These are phyloP conservation scores for Phaethornis superciliosus DNA, from an alignment of 2,113 vertebrate genomes.

Conservation along the genomic window DNA sequence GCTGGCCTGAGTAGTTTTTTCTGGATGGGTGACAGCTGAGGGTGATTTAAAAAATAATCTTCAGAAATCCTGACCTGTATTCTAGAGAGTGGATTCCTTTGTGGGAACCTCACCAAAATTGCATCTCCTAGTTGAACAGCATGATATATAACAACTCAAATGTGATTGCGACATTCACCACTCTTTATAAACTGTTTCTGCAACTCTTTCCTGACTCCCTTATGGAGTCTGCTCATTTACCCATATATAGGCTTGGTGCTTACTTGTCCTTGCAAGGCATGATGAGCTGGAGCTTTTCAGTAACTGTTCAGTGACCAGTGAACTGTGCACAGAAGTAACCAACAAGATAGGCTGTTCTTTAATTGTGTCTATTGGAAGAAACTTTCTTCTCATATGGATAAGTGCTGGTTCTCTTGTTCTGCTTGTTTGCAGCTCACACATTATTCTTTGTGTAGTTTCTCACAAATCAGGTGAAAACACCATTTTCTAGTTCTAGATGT, in stretches of 20 bases:
- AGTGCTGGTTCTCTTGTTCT: not conserved
- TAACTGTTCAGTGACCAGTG: not conserved
- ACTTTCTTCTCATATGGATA: not conserved
- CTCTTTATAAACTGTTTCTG: not conserved
- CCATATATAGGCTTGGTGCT: accelerated
- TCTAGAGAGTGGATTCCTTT: not conserved
- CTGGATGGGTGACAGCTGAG: not conserved
- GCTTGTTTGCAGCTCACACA: accelerated
- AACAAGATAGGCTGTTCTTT: not conserved
- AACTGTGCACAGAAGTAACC: not conserved
- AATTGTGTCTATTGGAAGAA: not conserved
- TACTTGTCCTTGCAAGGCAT: not conserved
- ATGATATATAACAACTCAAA: not conserved
- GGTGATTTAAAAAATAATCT: not conserved
- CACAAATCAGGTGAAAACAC: not conserved
- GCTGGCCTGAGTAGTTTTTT: not conserved
- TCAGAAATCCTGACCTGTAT: not conserved
- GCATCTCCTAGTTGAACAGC: not conserved
- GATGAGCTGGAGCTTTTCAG: not conserved
- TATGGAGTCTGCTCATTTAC: not conserved
- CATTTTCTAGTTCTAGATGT: not conserved
- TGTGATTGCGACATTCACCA: not conserved
- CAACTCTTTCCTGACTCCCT: not conserved
- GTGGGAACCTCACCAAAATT: not conserved
- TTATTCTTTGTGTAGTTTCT: not conserved